phyloP scores from a whole-genome alignment of 1,140 invertebrate species.

The Euura saliciscinereae region DNA sequence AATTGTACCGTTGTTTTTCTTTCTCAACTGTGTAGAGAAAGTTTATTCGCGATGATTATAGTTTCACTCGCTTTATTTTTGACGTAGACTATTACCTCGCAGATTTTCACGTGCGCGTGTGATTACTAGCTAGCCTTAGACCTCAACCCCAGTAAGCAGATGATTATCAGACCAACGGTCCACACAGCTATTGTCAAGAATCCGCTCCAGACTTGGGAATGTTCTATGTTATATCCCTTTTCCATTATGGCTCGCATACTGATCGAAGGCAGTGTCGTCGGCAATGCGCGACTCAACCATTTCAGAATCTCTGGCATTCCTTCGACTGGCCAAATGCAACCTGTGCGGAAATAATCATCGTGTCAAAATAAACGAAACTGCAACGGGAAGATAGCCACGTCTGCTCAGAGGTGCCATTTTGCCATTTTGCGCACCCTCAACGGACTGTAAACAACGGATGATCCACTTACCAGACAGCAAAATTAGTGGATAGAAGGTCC shows the following conservation, averaged over 20 bases:
- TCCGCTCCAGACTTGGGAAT: conserved; percentile 65
- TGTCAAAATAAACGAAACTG: conserved; percentile 9
- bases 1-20: too few relatives aligned
- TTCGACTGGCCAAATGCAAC: conserved; percentile 91
- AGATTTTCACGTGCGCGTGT: too few relatives aligned
- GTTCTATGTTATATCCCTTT: conserved; percentile 63
- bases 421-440: background rate
- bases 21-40: too few relatives aligned
- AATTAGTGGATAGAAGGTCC: conserved; percentile 87
- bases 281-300: conserved; percentile 64
- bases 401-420: background rate
- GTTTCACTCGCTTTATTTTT: too few relatives aligned
- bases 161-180: conserved; percentile 55
- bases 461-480: conserved; percentile 75
- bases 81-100: too few relatives aligned
- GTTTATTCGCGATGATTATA: too few relatives aligned
- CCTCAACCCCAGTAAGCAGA: conserved; percentile 57
- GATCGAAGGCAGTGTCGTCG: conserved; percentile 71
- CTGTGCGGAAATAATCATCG: conserved; percentile 56
- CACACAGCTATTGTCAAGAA: conserved; percentile 65
- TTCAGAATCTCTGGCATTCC: conserved; percentile 68
- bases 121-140: conserved; percentile 14
- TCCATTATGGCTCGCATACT: conserved; percentile 69
- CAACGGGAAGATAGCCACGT: background rate
- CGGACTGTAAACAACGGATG: background rate